Evolutionary conservation across 2,113 vertebrate genomes (phyloP), one percentile per base, ranked within the genome.

Genomic region (Panurus biarmicus): DNA sequence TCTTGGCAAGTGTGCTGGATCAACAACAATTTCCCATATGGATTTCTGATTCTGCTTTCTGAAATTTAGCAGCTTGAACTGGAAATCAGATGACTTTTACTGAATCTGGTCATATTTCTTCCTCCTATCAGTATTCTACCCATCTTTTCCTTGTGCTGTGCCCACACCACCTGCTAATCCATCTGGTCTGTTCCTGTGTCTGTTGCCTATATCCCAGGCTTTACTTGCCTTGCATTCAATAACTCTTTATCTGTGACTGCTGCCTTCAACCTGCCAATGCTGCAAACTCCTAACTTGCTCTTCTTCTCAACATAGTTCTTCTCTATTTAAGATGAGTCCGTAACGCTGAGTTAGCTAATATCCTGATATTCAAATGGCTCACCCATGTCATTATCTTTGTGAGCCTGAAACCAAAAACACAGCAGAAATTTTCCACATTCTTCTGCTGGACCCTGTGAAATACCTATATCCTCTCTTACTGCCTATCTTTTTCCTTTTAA

Each of bases 131-230:
- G 77, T 93, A 97, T 95, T 95, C 95, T 90, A 97, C 96, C 73
- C 91, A 91, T 97, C 94, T 95, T 93, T 91, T 83, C 33, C 88
- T 96, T 94, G 79, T 90, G 87, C 96, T 95, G 85, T 62, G 69
- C 57, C 88, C 87, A 87, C 47, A 57, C 94, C 97, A 97, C 96
- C 96, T 97, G 97, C 95, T 90, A 94, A 91, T 96, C 96, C 97
- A 96, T 97, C 96, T 98, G 97, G 92, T 91, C 73, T 82, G n/a
- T 87, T 93, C 78, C 87, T 50, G 12, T 74, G 29, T 95, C 38
- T 45, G 69, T 87, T 95, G 85, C 82, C 91, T 96, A 21, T 54
- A 84, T 86, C 66, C 67, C 26, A 31, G 88, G 80, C 74, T 97
- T 92, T 89, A 67, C 90, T 95, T 94, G 76, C 69, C 78, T 93